These are phyloP conservation scores for Cynopterus sphinx DNA, from an alignment of 2,797 vertebrate species.

Conservation along the genomic window DNA sequence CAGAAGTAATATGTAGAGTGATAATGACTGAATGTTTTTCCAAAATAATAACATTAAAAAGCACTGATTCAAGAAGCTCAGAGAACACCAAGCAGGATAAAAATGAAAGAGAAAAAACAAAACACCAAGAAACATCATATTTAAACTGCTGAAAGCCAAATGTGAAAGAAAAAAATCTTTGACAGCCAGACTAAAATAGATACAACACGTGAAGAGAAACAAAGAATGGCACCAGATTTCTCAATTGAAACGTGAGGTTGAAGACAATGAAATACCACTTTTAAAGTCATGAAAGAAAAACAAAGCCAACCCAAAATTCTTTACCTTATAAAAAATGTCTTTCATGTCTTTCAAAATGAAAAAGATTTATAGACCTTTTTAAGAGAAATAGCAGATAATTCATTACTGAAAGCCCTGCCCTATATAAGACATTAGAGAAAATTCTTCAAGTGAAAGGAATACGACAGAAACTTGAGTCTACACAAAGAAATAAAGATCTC, in stretches of 20 bases:
- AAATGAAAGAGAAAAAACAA: not conserved
- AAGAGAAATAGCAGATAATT: not conserved
- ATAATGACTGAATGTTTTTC: not conserved
- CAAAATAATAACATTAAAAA: not conserved
- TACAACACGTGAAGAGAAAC: not conserved
- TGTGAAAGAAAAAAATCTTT: not conserved
- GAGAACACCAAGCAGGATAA: not conserved
- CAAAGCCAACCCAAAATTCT: not conserved
- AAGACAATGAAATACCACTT: not conserved
- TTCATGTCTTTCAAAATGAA: not conserved
- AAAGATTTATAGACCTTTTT: not conserved
- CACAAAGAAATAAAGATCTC: not conserved
- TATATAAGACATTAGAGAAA: not conserved
- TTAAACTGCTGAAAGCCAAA: not conserved
- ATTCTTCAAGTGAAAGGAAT: not conserved
- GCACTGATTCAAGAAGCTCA: not conserved
- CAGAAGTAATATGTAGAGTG: not conserved
- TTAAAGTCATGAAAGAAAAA: not conserved
- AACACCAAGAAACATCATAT: not conserved
- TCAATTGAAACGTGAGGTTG: not conserved
- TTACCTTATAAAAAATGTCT: too few species aligned
- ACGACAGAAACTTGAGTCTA: not conserved
- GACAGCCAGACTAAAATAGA: not conserved
- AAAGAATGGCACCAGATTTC: not conserved
- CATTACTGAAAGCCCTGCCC: not conserved